Evolutionary conservation across 2,113 vertebrate genomes (phyloP).

Genomic region (Craseonycteris thonglongyai): DNA sequence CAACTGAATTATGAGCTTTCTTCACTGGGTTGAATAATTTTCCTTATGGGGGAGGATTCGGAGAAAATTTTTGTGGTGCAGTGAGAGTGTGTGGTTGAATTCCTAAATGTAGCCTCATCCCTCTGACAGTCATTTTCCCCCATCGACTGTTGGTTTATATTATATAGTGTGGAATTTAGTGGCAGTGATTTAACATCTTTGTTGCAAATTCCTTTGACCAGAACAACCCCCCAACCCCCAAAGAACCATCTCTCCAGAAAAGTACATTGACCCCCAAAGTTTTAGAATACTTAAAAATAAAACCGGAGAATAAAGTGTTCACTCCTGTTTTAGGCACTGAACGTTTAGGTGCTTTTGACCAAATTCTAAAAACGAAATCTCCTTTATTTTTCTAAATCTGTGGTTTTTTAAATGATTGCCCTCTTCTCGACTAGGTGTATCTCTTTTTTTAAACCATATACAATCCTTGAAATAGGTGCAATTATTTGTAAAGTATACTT

Average conservation of each 20-base stretch:
- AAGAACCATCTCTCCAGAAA: neutral
- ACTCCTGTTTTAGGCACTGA: neutral
- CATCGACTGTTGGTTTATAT: neutral
- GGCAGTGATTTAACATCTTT: neutral
- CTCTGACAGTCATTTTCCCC: neutral
- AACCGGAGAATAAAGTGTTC: neutral
- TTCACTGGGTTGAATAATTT: neutral
- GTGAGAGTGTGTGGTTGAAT: neutral
- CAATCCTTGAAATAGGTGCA: neutral
- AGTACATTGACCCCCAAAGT: no score
- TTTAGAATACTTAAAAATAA: neutral
- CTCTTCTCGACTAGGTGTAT: neutral
- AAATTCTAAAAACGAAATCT: neutral
- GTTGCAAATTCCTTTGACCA: neutral
- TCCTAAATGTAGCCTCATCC: neutral
- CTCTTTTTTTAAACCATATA: neutral
- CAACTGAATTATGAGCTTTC: neutral
- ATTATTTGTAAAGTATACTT: neutral
- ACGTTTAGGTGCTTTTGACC: neutral
- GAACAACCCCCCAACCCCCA: fast-evolving
- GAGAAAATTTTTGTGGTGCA: neutral
- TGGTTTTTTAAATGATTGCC: neutral
- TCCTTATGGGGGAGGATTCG: neutral
- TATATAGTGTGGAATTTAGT: neutral
- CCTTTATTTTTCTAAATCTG: neutral